A percentile compares a stretch with the other conserved stretches of the same genome.
Conservation (phyloP, 2,797 vertebrate genomes). For the Channallabes apus region DNA sequence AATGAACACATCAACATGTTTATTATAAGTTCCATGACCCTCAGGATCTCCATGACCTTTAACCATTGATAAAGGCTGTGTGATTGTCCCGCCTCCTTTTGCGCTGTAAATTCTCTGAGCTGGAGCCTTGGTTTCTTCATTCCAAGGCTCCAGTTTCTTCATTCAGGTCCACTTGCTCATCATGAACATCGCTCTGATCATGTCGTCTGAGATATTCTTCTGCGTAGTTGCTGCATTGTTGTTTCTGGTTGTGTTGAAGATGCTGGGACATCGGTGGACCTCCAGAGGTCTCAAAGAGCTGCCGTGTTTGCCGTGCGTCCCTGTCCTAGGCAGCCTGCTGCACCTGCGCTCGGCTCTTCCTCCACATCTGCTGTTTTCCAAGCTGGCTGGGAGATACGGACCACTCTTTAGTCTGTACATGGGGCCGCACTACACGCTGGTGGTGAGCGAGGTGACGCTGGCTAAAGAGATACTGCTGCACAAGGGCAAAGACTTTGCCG, state of each 20-base stretch:
- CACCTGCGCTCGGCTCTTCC: conserved; percentile 67
- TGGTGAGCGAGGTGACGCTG: conserved; percentile 67
- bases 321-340: conserved; percentile 74
- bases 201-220: not conserved
- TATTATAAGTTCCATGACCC: conserved; percentile 12
- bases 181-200: conserved; percentile 8
- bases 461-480: conserved; percentile 72
- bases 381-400: conserved; percentile 65
- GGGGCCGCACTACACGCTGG: conserved; percentile 71
- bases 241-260: conserved; percentile 10
- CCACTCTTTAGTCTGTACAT: conserved; percentile 66
- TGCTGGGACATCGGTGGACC: not conserved
- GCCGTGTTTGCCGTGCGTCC: conserved; percentile 71
- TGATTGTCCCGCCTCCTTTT: conserved; percentile 11
- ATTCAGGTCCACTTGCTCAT: not conserved
- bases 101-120: not conserved
- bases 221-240: not conserved
- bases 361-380: conserved; percentile 70
- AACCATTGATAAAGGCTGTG: conserved; percentile 32
- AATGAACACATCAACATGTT: not conserved
- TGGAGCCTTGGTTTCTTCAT: not conserved
- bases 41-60: conserved; percentile 31
- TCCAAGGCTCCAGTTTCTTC: too few species aligned
- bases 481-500: conserved; percentile 73
- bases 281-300: conserved; percentile 31